Conservation (phyloP, 2,113 vertebrate species). For the Rafetus swinhoei region DNA sequence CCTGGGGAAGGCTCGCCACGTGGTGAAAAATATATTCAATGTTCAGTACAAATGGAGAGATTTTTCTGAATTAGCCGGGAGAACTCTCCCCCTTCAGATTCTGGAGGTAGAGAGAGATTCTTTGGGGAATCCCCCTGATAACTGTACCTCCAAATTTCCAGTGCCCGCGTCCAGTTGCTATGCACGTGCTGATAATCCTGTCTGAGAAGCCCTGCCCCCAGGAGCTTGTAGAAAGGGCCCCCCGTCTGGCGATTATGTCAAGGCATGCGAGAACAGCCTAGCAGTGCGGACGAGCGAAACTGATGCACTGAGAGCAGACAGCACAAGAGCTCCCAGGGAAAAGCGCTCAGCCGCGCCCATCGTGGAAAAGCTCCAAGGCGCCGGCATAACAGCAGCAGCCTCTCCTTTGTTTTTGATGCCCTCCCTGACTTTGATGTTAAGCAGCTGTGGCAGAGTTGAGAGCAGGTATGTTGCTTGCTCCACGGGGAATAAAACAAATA, state of each 20-base stretch:
- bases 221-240: background rate
- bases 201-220: fast-evolving
- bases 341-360: background rate
- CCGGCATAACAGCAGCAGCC: background rate
- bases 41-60: background rate
- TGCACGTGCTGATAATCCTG: background rate
- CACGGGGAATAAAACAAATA: background rate
- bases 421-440: background rate
- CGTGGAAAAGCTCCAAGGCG: background rate
- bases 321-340: background rate
- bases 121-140: background rate
- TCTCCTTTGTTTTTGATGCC: background rate
- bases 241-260: background rate
- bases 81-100: background rate
- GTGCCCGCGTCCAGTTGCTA: background rate
- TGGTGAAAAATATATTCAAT: background rate
- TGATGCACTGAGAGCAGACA: background rate
- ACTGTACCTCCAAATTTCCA: background rate
- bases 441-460: background rate
- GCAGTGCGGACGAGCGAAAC: background rate
- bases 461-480: background rate
- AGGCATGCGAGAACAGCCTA: background rate
- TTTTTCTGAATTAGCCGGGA: background rate
- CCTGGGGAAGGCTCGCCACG: fast-evolving
- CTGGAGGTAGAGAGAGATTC: background rate